Evolutionary conservation across 2,888 invertebrate species (phyloP).

Genomic region (Leucophora obtusa): DNA sequence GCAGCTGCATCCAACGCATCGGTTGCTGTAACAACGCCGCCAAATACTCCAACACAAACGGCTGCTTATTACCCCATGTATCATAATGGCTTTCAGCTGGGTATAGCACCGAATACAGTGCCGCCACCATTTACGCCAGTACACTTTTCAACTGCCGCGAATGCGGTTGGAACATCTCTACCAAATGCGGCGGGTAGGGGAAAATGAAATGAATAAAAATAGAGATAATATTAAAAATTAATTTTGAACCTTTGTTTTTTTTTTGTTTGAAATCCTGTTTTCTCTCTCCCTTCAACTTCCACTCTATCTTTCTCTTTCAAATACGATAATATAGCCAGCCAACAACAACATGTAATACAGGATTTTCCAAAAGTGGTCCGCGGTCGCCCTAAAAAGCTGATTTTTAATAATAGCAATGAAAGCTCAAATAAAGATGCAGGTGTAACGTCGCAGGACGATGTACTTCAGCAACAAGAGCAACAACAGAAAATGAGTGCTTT

Average conservation of each 20-base stretch:
- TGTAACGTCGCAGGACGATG: constrained; percentile 59
- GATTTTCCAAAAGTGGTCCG: constrained; percentile 77
- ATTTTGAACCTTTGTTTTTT: constrained; percentile 50
- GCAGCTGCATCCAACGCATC: constrained; percentile 68
- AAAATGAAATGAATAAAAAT: constrained; percentile 56
- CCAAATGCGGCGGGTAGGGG: constrained; percentile 55
- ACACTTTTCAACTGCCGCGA: constrained; percentile 72
- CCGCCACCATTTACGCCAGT: constrained; percentile 78
- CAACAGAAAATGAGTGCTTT: constrained; percentile 76
- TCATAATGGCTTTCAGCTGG: constrained; percentile 78
- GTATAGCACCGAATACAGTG: constrained; percentile 76
- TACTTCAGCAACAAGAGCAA: constrained; percentile 67
- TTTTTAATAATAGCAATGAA: constrained; percentile 44
- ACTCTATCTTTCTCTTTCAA: background rate
- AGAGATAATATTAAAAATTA: constrained; percentile 54
- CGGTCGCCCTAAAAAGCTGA: constrained; percentile 77
- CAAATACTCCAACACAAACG: constrained; percentile 66
- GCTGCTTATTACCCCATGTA: constrained; percentile 78
- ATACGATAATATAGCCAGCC: constrained; percentile 29
- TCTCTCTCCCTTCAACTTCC: background rate
- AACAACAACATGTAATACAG: constrained; percentile 73
- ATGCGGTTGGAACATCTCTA: constrained; percentile 54
- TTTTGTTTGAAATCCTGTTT: constrained; percentile 40
- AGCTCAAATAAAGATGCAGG: constrained; percentile 55
- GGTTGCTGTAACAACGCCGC: constrained; percentile 68